Conservation (phyloP, 2,888 invertebrate genomes). For the Philereme vetulata region DNA sequence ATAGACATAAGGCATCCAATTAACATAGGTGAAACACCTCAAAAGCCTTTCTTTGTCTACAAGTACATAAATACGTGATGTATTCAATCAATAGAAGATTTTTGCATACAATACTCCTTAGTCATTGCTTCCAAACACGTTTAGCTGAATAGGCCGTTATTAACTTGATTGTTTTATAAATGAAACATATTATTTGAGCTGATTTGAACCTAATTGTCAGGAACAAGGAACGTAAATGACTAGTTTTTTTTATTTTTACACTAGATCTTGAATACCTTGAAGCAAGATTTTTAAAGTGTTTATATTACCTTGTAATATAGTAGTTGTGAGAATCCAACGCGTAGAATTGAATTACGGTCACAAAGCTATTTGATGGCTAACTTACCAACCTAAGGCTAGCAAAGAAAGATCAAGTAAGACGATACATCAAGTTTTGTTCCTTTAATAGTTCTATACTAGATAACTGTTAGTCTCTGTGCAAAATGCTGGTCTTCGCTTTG, state of each 20-base stretch:
- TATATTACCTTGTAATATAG: not conserved
- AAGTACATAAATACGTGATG: slow-evolving; percentile 5
- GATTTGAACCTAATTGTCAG: not conserved
- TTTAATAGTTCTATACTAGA: too few relatives aligned
- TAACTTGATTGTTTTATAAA: slow-evolving; percentile 9
- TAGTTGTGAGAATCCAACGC: too few relatives aligned
- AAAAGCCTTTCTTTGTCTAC: slow-evolving; percentile 7
- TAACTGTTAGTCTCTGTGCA: too few relatives aligned
- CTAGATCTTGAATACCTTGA: slow-evolving; percentile 1
- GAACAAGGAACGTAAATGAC: not conserved
- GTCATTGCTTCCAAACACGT: slow-evolving; percentile 7
- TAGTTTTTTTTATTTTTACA: not conserved
- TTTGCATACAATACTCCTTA: slow-evolving; percentile 17
- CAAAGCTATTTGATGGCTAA: too few relatives aligned
- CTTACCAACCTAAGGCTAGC: too few relatives aligned
- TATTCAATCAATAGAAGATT: slow-evolving; percentile 2
- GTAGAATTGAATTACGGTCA: too few relatives aligned
- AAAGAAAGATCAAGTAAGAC: too few relatives aligned
- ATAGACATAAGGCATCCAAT: not conserved
- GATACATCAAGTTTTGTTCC: too few relatives aligned
- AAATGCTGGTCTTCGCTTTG: too few relatives aligned
- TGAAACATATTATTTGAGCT: slow-evolving; percentile 7
- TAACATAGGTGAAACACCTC: slow-evolving; percentile 15
- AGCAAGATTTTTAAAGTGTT: not conserved
- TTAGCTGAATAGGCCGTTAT: slow-evolving; percentile 3